A percentile compares a stretch with the other conserved stretches of the same genome.
Conservation (phyloP, 2,888 invertebrate genomes). For the Cantharis flavilabris region DNA sequence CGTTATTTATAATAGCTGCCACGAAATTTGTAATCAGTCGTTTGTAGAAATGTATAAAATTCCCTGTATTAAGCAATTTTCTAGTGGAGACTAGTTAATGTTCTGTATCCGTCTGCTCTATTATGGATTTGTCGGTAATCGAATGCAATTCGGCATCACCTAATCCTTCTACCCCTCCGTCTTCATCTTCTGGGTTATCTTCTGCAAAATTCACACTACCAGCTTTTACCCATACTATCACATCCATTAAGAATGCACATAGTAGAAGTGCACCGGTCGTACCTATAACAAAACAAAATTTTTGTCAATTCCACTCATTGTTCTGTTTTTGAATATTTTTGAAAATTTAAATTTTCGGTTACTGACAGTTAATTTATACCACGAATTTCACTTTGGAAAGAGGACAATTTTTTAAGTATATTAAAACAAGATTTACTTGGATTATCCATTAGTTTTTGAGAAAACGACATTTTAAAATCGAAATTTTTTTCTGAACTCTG, state of each 20-base stretch:
- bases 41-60: conserved; percentile 17
- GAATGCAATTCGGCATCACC: conserved; percentile 51
- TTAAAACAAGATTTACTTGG: too few species aligned
- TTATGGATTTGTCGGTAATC: conserved; percentile 51
- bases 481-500: too few species aligned
- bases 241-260: conserved; percentile 85
- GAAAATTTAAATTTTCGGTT: too few species aligned
- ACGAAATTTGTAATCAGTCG: conserved; percentile 20
- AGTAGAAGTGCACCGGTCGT: conserved; percentile 85
- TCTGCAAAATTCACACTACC: conserved; percentile 75
- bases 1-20: conserved; percentile 24
- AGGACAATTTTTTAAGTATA: too few species aligned
- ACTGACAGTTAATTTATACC: too few species aligned
- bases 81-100: not conserved
- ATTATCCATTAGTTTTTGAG: too few species aligned
- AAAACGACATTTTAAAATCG: too few species aligned
- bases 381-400: too few species aligned
- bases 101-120: conserved; percentile 35
- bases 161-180: conserved; percentile 23
- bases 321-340: not conserved
- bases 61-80: conserved; percentile 12
- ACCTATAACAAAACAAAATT: conserved; percentile 61
- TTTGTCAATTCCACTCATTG: not conserved
- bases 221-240: conserved; percentile 88
- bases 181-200: conserved; percentile 59